Percentiles rank a stretch among this genome's conserved stretches.
Evolutionary conservation across 1,140 invertebrate genomes (phyloP).

Genomic region (Microplitis demolitor): DNA sequence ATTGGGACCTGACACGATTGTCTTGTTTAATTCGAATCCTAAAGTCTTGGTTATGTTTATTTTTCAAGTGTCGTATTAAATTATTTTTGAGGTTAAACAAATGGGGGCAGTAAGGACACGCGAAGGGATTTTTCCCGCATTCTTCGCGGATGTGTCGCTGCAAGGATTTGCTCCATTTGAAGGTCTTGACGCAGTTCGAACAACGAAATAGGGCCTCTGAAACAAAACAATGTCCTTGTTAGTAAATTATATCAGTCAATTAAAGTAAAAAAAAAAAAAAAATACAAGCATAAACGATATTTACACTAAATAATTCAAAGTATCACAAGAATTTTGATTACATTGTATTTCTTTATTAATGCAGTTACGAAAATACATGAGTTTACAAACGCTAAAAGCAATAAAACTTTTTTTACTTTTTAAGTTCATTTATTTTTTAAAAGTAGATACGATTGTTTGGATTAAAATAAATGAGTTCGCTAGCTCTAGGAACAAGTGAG

Average conservation of each 20-base stretch:
- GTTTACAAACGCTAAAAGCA: constrained; percentile 49
- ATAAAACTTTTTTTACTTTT: background rate
- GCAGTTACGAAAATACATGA: constrained; percentile 58
- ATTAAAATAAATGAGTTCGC: background rate
- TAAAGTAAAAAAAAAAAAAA: background rate
- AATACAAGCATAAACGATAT: background rate
- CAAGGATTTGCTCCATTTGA: constrained; percentile 65
- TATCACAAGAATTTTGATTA: too few species aligned
- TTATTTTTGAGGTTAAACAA: constrained; percentile 18
- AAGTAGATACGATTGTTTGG: background rate
- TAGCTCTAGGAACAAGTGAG: too few species aligned
- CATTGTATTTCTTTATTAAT: constrained; percentile 48
- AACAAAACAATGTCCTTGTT: constrained; percentile 23
- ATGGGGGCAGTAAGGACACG: constrained; percentile 47
- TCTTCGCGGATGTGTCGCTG: constrained; percentile 66
- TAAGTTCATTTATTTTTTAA: background rate
- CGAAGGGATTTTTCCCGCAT: constrained; percentile 49
- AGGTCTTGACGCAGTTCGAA: constrained; percentile 61
- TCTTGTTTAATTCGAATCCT: background rate
- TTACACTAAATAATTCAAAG: constrained; percentile 8
- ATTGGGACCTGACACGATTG: background rate
- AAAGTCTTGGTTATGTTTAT: constrained; percentile 27
- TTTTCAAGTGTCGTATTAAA: constrained; percentile 22
- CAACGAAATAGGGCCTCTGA: constrained; percentile 22
- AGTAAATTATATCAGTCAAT: background rate